Conservation (phyloP, 2,797 vertebrate genomes). For the Phalloptychus januarius region DNA sequence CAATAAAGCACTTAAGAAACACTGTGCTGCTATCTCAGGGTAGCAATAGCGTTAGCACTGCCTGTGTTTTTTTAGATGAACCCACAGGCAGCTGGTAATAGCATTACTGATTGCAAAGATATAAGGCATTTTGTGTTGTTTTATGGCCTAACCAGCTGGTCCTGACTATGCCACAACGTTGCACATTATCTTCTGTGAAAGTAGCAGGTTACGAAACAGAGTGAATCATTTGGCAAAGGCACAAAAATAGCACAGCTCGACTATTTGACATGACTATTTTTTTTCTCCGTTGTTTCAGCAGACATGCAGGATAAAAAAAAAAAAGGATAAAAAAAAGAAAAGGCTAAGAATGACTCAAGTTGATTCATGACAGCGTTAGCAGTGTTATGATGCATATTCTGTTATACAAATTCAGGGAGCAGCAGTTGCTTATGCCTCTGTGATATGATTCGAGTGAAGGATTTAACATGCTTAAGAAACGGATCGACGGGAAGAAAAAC, state of each 20-base stretch:
- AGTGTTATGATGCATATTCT: background rate
- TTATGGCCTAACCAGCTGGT: constrained; percentile 23
- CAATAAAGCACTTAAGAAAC: background rate
- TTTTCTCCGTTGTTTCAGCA: constrained; percentile 22
- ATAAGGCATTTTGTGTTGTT: constrained; percentile 18
- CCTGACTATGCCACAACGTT: constrained; percentile 27
- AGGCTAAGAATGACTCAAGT: constrained; percentile 8
- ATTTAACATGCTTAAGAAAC: background rate
- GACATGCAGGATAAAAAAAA: constrained; percentile 18
- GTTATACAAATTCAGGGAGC: constrained; percentile 4
- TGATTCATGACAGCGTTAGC: constrained; percentile 13
- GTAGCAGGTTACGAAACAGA: constrained; percentile 57
- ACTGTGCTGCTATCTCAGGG: background rate
- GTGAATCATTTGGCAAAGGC: constrained; percentile 48
- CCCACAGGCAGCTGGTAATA: constrained; percentile 2
- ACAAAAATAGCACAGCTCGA: constrained; percentile 54
- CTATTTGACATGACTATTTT: constrained; percentile 42
- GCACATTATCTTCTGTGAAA: constrained; percentile 42
- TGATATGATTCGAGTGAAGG: background rate
- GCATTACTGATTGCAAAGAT: constrained; percentile 27
- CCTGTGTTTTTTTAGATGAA: background rate
- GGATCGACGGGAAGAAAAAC: background rate
- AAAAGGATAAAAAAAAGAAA: background rate
- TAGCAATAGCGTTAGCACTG: background rate
- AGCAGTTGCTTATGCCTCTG: constrained; percentile 10